Evolutionary conservation across 2,797 vertebrate genomes (phyloP), one percentile per base, ranked within the genome.

Genomic region (Threskiornis aethiopicus): DNA sequence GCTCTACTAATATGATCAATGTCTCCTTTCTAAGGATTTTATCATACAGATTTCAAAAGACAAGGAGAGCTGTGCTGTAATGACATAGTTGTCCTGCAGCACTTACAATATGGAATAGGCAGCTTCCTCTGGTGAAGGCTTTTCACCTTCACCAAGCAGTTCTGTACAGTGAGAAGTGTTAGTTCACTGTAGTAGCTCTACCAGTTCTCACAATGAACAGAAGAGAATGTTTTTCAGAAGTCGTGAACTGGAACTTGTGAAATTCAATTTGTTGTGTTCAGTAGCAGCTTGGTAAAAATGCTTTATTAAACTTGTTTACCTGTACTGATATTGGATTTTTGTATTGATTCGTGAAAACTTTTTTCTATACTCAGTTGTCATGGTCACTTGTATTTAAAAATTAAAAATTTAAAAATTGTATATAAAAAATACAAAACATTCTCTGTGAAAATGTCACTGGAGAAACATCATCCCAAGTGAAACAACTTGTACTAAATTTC

Each of bases 401-500:
- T n/a, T 13, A 7, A 62, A 65, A 64, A 37, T 10, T 25, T 13
- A 11, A 59, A 61, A 66, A 33, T 14, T 31, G 1, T 39, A 3
- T 24, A 3, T 29, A 21, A 37, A 51, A 69, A 22, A 4, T 6
- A 16, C 1, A 6, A 28, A 42, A 31, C 0, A 1, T n/a, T 64
- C 0, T 55, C 13, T 52, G 8, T 71, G 21, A 46, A 65, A 73
- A 35, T n/a, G 47, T 21, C 7, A 6, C 22, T 33, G 15, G 24
- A 26, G 22, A 49, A 80, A 29, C 6, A 5, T 25, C 3, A 22
- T 18, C 65, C 31, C 21, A 41, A 46, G 19, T 75, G 42, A 72
- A 78, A 9, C 14, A 78, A 25, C 35, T 76, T 73, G 8, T 20
- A 28, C 33, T 35, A 20, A 42, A 29, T 33, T 42, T 35, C 14